Evolutionary conservation across 2,113 vertebrate genomes (phyloP).

Genomic region (Nothoprocta perdicaria): DNA sequence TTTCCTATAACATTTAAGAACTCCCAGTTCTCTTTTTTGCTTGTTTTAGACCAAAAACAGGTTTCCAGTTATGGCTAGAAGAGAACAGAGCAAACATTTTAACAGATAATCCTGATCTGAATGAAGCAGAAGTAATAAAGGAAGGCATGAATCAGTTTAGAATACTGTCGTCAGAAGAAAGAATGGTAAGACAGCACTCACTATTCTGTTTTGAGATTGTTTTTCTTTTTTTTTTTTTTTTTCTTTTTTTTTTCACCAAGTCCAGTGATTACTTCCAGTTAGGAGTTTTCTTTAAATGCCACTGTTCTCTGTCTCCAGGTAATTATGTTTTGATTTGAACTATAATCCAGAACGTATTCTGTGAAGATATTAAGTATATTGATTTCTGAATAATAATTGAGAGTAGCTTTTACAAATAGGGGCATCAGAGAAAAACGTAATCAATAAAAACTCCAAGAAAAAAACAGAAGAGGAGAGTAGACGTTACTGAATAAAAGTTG

Average conservation of each 20-base stretch:
- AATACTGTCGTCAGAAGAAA: conserved; percentile 84
- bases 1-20: not conserved
- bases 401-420: not conserved
- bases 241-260: not conserved
- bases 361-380: not conserved
- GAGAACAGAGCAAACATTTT: conserved; percentile 89
- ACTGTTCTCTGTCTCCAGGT: not conserved
- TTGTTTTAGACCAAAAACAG: conserved; percentile 87
- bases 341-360: not conserved
- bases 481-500: not conserved
- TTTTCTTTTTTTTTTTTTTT: no score
- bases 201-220: not conserved
- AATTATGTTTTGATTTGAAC: not conserved
- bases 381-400: not conserved
- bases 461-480: not conserved
- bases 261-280: not conserved
- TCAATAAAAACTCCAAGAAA: not conserved
- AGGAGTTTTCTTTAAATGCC: not conserved
- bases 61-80: conserved; percentile 95
- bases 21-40: not conserved
- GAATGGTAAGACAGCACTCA: conserved; percentile 82
- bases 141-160: conserved; percentile 93
- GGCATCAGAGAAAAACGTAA: rapidly evolving
- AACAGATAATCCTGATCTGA: conserved; percentile 83
- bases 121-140: conserved; percentile 93